These are phyloP conservation scores for Antedon mediterranea DNA, from an alignment of 53 echinoderm and acorn worm genomes.

Conservation along the genomic window DNA sequence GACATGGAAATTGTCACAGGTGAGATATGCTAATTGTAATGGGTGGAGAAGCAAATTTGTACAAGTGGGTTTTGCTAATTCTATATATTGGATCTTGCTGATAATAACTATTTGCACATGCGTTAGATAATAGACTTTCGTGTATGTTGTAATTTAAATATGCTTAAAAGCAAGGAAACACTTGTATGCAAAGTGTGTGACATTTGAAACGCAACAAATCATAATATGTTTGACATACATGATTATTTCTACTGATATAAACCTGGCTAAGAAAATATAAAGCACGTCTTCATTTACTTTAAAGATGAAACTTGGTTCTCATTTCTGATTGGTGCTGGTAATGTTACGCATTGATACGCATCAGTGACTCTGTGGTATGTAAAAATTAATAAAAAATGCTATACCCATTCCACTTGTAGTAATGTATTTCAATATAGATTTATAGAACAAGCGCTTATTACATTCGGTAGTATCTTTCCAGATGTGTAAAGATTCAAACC, in stretches of 20 bases:
- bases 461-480: background rate
- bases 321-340: background rate
- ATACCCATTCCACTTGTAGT: background rate
- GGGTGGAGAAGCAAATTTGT: background rate
- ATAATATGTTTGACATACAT: no score
- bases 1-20: background rate
- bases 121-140: no score
- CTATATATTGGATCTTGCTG: no score
- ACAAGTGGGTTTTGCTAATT: background rate
- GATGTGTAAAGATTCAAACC: background rate
- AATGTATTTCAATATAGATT: background rate
- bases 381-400: background rate
- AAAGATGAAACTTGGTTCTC: no score
- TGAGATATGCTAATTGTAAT: background rate
- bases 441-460: background rate
- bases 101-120: no score
- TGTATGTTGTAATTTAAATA: no score
- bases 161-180: no score
- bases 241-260: no score
- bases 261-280: no score
- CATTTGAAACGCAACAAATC: no score
- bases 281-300: no score
- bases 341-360: background rate
- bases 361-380: background rate
- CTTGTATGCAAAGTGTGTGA: no score